These are phyloP conservation scores for Spinus olivaceus DNA, from an alignment of 2,797 vertebrate species.

Conservation along the genomic window DNA sequence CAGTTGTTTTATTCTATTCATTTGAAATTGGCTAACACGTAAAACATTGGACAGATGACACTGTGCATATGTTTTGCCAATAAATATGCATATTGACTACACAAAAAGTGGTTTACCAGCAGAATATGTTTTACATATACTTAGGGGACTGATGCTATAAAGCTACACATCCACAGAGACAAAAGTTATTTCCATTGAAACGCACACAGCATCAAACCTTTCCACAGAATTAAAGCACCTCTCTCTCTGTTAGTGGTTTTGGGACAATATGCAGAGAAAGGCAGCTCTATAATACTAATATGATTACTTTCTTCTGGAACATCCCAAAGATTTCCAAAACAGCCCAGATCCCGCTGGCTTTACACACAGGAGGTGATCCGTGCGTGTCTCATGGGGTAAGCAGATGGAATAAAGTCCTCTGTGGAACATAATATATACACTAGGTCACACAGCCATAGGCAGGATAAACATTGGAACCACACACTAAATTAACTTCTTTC, in stretches of 20 bases:
- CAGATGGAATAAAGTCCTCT: background rate
- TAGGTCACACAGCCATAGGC: background rate
- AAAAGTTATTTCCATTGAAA: slow-evolving; percentile 31
- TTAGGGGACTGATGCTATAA: background rate
- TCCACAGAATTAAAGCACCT: background rate
- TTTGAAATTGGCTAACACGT: background rate
- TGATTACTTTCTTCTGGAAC: background rate
- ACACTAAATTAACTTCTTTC: background rate
- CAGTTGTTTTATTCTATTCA: background rate
- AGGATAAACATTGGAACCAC: background rate
- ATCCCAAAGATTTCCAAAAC: background rate
- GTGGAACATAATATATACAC: background rate
- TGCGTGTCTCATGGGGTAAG: background rate
- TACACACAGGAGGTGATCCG: background rate
- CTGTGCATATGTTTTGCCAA: slow-evolving; percentile 21
- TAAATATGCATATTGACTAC: slow-evolving; percentile 36
- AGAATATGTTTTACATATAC: slow-evolving; percentile 14
- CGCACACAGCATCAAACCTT: background rate
- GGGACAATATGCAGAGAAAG: background rate
- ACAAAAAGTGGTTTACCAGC: background rate
- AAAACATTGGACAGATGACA: slow-evolving; percentile 35
- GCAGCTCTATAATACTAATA: background rate
- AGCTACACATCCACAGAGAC: slow-evolving; percentile 29
- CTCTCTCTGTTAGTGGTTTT: background rate
- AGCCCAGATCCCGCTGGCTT: background rate